Evolutionary conservation across 2,797 vertebrate genomes (phyloP).

Genomic region (Eurystomus glaucurus): DNA sequence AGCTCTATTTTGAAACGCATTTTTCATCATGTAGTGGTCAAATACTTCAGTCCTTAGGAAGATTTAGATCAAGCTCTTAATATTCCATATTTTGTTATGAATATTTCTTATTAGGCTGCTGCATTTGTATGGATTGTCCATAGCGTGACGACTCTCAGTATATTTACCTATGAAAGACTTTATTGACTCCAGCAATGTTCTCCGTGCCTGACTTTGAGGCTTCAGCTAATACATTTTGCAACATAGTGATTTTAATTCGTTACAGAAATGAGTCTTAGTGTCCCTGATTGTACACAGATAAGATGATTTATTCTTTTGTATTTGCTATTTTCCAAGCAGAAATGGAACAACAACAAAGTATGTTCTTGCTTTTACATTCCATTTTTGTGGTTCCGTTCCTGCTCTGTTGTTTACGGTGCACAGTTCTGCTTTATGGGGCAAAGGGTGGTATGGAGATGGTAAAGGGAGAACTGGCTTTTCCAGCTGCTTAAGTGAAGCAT

Average conservation of each 20-base stretch:
- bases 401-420: background rate
- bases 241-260: background rate
- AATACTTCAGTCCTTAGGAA: background rate
- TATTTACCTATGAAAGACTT: background rate
- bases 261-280: background rate
- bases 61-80: background rate
- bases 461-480: constrained; percentile 43
- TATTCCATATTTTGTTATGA: background rate
- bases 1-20: background rate
- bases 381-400: background rate
- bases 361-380: background rate
- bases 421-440: background rate
- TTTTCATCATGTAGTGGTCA: background rate
- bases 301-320: background rate
- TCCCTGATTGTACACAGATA: background rate
- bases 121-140: background rate
- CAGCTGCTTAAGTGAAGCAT: background rate
- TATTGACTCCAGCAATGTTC: background rate
- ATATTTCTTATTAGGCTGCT: background rate
- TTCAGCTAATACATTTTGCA: background rate
- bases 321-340: constrained; percentile 1
- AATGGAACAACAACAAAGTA: background rate
- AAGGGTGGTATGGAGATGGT: background rate
- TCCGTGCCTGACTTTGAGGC: background rate
- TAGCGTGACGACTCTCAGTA: background rate